phyloP scores from a whole-genome alignment of 2,113 vertebrate species.

The Spheniscus mendiculus region DNA sequence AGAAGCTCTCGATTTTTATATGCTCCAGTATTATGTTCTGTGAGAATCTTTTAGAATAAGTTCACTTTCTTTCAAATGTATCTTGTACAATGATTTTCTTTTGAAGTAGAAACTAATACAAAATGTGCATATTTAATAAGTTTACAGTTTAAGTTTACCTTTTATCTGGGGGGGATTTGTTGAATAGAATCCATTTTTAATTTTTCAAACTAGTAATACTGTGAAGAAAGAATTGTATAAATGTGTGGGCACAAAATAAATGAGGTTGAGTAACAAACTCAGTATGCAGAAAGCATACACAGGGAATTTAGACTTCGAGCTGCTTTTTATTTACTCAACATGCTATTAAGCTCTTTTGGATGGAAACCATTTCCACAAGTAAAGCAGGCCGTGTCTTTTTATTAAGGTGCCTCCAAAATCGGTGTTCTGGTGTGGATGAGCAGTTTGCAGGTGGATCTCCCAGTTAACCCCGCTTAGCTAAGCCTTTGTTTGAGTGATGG shows the following conservation, averaged over 20 bases:
- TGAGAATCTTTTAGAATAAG: not conserved
- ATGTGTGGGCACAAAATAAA: not conserved
- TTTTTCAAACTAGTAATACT: not conserved
- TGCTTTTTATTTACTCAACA: not conserved
- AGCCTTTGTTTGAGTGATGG: not conserved
- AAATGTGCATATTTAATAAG: constrained; percentile 45
- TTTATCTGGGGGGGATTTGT: constrained; percentile 14
- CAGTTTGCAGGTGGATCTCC: not conserved
- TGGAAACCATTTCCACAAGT: not conserved
- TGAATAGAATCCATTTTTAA: not conserved
- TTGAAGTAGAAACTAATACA: constrained; percentile 44
- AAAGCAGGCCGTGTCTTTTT: not conserved
- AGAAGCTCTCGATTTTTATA: not conserved
- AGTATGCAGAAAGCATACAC: not conserved
- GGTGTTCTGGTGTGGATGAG: not conserved
- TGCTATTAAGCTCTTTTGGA: not conserved
- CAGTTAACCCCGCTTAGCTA: not conserved
- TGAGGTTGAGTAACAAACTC: not conserved
- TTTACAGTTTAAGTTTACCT: constrained; percentile 44
- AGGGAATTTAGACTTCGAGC: not conserved
- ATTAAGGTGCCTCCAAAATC: not conserved
- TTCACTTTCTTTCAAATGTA: constrained; percentile 14
- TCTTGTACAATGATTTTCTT: constrained; percentile 12
- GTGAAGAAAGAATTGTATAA: not conserved
- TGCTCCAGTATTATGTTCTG: not conserved